These are phyloP conservation scores for Catonia carolina DNA, from an alignment of 2,888 invertebrate genomes.

Conservation along the genomic window DNA sequence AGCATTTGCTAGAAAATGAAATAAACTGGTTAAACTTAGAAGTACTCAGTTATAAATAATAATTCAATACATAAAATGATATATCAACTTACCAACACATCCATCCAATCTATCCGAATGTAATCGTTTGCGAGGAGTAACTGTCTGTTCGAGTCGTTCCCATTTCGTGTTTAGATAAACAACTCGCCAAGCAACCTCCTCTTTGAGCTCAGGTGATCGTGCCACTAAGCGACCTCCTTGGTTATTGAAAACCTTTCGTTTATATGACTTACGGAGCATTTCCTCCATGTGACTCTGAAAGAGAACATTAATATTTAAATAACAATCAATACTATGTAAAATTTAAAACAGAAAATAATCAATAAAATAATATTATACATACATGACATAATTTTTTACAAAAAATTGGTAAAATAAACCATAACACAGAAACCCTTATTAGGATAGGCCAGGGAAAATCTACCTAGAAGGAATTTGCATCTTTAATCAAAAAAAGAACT, in stretches of 20 bases:
- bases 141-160: slow-evolving; percentile 65
- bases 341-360: not conserved
- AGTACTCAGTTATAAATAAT: no score
- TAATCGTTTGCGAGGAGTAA: slow-evolving; percentile 39
- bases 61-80: no score
- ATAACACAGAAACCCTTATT: no score
- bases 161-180: slow-evolving; percentile 71
- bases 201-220: slow-evolving; percentile 54
- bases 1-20: no score
- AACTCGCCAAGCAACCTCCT: slow-evolving; percentile 65
- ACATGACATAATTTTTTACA: no score
- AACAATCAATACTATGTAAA: slow-evolving; percentile 8
- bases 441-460: no score
- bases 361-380: not conserved
- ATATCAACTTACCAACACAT: slow-evolving; percentile 28
- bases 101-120: slow-evolving; percentile 23
- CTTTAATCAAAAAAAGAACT: no score
- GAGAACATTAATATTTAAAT: slow-evolving; percentile 17
- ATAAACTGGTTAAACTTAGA: no score
- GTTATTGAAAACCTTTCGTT: slow-evolving; percentile 67
- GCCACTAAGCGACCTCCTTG: slow-evolving; percentile 66
- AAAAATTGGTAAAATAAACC: no score
- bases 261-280: slow-evolving; percentile 62
- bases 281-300: slow-evolving; percentile 68
- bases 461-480: no score